Conservation (phyloP, 2,797 vertebrate genomes). For the Phoebastria nigripes region DNA sequence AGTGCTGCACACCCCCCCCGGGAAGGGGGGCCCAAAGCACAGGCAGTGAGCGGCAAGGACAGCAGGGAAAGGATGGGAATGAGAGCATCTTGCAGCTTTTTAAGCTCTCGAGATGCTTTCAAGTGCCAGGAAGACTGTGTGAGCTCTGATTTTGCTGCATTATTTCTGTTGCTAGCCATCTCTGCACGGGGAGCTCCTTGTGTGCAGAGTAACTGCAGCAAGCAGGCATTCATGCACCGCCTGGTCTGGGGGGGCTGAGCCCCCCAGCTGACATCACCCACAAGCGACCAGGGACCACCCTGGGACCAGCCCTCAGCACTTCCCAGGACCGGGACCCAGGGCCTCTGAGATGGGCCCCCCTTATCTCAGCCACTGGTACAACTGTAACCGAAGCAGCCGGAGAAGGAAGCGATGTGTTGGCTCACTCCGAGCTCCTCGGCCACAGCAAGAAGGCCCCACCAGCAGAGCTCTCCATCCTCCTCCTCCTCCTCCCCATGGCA, state of each 20-base stretch:
- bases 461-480: not conserved
- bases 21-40: not conserved
- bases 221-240: not conserved
- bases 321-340: not conserved
- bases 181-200: not conserved
- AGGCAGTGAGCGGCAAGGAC: not conserved
- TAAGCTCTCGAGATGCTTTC: constrained; percentile 50
- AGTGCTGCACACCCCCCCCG: not conserved
- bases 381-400: rapidly evolving
- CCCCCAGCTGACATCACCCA: not conserved
- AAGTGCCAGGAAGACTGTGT: not conserved
- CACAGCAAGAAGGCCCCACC: not conserved
- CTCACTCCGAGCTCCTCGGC: not conserved
- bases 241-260: not conserved
- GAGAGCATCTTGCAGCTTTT: constrained; percentile 42
- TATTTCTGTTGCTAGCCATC: constrained; percentile 33
- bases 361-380: not conserved
- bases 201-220: not conserved
- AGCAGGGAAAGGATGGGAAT: not conserved
- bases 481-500: not conserved
- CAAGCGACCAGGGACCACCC: not conserved
- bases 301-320: not conserved
- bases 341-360: not conserved
- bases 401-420: rapidly evolving
- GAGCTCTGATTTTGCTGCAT: constrained; percentile 59